A percentile compares a stretch with the other conserved stretches of the same genome.
Evolutionary conservation across 2,113 vertebrate genomes (phyloP).

Genomic region (Prionailurus bengalensis): DNA sequence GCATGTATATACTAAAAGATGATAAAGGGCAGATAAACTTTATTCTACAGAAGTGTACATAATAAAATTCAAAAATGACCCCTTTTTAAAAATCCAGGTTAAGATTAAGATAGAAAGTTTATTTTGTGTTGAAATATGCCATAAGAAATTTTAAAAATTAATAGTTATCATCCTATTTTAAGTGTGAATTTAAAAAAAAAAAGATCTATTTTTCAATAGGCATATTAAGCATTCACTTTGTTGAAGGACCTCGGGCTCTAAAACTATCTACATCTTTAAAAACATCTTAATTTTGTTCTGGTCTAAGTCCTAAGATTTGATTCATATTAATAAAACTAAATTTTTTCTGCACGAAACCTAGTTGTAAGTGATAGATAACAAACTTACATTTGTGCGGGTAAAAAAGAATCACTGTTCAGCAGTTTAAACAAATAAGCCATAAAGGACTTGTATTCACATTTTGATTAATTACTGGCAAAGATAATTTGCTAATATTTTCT

Average conservation of each 20-base stretch:
- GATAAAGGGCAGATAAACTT: not conserved
- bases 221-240: not conserved
- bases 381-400: not conserved
- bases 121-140: not conserved
- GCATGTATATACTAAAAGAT: not conserved
- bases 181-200: not conserved
- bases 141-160: not conserved
- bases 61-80: constrained; percentile 2
- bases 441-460: not conserved
- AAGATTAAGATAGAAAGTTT: not conserved
- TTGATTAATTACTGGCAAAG: constrained; percentile 31
- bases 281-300: not conserved
- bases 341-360: constrained; percentile 21
- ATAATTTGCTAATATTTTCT: not conserved
- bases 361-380: not conserved
- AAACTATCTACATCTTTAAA: not conserved
- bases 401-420: not conserved
- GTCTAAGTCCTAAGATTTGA: not conserved
- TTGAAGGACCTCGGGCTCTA: not conserved
- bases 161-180: not conserved
- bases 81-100: not conserved
- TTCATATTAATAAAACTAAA: not conserved
- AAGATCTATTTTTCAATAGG: not conserved
- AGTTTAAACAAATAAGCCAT: not conserved
- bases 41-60: not conserved